phyloP scores from a whole-genome alignment of 2,888 invertebrate species.

The Troilus luridus region DNA sequence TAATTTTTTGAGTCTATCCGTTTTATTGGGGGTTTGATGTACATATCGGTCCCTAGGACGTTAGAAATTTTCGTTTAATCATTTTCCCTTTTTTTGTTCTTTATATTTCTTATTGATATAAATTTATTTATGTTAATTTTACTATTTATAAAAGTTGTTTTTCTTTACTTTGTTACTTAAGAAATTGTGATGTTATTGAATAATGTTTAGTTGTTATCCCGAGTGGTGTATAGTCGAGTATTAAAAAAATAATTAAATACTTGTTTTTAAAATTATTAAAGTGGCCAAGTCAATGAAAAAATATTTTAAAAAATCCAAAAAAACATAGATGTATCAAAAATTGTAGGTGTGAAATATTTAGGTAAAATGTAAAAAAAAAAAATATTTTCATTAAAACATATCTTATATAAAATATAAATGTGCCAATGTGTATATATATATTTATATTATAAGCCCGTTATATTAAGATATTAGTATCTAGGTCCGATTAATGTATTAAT shows the following conservation, averaged over 20 bases:
- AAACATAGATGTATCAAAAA: constrained; percentile 59
- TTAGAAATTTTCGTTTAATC: constrained; percentile 52
- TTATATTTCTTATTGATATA: constrained; percentile 47
- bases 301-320: constrained; percentile 52
- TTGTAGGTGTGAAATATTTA: constrained; percentile 63
- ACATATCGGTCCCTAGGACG: constrained; percentile 59
- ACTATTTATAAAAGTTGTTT: constrained; percentile 54
- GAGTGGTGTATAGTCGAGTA: constrained; percentile 28
- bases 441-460: constrained; percentile 62
- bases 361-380: constrained; percentile 62
- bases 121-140: constrained; percentile 56
- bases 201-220: constrained; percentile 58
- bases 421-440: constrained; percentile 65
- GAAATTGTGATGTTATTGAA: constrained; percentile 57
- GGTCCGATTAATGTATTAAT: constrained; percentile 57
- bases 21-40: constrained; percentile 52
- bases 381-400: constrained; percentile 66
- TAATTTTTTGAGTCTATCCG: constrained; percentile 51
- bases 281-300: constrained; percentile 60
- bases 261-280: constrained; percentile 36
- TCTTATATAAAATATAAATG: constrained; percentile 64
- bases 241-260: constrained; percentile 42
- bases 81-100: background rate
- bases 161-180: constrained; percentile 56
- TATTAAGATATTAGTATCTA: constrained; percentile 62